Conservation (phyloP, 2,797 vertebrate species). For the Malacoraja senta region DNA sequence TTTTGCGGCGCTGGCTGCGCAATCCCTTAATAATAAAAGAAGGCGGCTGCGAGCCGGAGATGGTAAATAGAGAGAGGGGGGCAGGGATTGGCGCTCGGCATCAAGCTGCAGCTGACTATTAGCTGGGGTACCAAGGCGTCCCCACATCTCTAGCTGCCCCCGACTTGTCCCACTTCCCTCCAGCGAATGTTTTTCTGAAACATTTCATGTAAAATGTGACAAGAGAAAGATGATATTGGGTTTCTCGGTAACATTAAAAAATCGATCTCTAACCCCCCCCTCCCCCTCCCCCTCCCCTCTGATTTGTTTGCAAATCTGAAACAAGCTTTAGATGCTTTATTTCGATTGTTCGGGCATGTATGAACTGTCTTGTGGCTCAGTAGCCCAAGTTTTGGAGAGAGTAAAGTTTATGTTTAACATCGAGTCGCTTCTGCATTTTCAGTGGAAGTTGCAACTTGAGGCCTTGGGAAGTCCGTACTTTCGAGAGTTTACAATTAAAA, state of each 20-base stretch:
- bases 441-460: neutral
- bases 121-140: neutral
- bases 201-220: neutral
- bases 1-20: conserved; percentile 14
- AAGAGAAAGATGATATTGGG: neutral
- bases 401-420: neutral
- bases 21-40: conserved; percentile 1
- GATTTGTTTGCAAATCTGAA: neutral
- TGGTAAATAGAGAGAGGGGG: conserved; percentile 15
- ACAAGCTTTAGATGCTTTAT: neutral
- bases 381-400: neutral
- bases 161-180: neutral
- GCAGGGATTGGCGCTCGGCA: neutral
- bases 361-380: neutral
- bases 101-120: conserved; percentile 12
- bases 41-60: neutral
- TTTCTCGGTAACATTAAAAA: neutral
- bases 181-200: neutral
- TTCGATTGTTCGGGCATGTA: neutral
- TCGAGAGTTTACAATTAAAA: neutral
- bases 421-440: neutral
- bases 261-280: neutral
- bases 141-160: no score
- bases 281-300: neutral
- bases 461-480: neutral